These are phyloP conservation scores for Brachylomia viminalis DNA, from an alignment of 2,888 invertebrate genomes.

Conservation along the genomic window DNA sequence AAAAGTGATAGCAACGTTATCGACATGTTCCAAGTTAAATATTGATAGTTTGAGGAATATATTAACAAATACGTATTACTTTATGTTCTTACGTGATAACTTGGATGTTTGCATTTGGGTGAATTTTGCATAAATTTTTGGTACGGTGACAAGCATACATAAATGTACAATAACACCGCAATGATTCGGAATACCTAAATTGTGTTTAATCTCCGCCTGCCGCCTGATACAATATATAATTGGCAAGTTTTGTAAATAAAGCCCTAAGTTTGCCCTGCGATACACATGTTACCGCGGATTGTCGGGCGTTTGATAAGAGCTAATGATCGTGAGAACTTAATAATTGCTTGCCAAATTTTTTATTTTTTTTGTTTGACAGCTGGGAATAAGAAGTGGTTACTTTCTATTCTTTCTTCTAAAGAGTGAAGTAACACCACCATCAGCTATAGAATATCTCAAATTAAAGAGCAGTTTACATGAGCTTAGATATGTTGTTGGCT, in stretches of 20 bases:
- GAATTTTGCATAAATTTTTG: constrained; percentile 15
- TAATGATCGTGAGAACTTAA: background rate
- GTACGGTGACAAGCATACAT: background rate
- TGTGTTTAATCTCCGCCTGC: background rate
- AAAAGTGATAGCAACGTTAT: constrained; percentile 1
- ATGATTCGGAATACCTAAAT: background rate
- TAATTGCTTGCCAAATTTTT: background rate
- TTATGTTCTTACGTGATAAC: background rate
- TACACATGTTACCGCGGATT: background rate
- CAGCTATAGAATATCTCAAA: background rate
- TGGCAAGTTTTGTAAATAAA: background rate
- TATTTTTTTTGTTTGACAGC: background rate
- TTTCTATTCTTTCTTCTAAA: background rate
- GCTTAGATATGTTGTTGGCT: background rate
- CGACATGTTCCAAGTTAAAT: background rate
- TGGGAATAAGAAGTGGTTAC: background rate
- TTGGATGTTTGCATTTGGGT: constrained; percentile 6
- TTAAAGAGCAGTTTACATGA: background rate
- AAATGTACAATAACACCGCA: background rate
- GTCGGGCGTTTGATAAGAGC: too few relatives aligned
- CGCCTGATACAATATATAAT: too few relatives aligned
- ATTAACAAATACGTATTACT: background rate
- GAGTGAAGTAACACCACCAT: too few relatives aligned
- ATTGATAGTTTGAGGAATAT: constrained; percentile 30
- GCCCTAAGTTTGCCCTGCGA: background rate